These are phyloP conservation scores for Caenorhabditis remanei DNA, from an alignment of 1,140 invertebrate genomes.

Conservation along the genomic window DNA sequence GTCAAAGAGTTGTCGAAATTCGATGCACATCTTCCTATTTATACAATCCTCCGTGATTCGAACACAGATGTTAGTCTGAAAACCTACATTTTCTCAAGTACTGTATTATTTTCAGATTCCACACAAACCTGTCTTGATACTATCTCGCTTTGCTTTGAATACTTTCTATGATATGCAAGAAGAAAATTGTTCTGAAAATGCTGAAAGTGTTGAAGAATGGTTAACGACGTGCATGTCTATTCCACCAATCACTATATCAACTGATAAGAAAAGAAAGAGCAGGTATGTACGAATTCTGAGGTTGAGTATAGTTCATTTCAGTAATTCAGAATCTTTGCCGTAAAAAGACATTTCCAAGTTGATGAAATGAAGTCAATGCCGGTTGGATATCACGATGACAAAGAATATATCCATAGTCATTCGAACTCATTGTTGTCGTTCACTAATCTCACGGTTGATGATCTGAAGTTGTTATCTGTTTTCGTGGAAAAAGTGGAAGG, in stretches of 20 bases:
- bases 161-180: conserved; percentile 36
- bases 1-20: conserved; percentile 41
- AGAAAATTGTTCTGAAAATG: conserved; percentile 20
- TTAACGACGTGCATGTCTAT: conserved; percentile 15
- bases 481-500: conserved; percentile 21
- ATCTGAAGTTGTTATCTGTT: conserved; percentile 17
- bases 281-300: not conserved
- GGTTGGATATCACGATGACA: conserved; percentile 12
- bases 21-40: conserved; percentile 34
- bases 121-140: conserved; percentile 22
- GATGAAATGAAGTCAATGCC: conserved; percentile 46
- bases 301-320: not conserved
- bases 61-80: not conserved
- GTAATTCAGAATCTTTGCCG: conserved; percentile 7
- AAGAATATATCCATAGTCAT: conserved; percentile 32
- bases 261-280: conserved; percentile 17
- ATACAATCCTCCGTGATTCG: conserved; percentile 41
- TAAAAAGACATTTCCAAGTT: conserved; percentile 38
- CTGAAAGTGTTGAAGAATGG: conserved; percentile 44
- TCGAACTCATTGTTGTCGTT: conserved; percentile 1
- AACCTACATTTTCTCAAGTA: not conserved
- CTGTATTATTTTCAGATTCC: conserved; percentile 8
- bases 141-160: conserved; percentile 21
- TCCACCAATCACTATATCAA: conserved; percentile 28
- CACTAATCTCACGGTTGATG: not conserved